Conservation (phyloP, 1,140 invertebrate genomes). For the Rhyacophila brunnea region DNA sequence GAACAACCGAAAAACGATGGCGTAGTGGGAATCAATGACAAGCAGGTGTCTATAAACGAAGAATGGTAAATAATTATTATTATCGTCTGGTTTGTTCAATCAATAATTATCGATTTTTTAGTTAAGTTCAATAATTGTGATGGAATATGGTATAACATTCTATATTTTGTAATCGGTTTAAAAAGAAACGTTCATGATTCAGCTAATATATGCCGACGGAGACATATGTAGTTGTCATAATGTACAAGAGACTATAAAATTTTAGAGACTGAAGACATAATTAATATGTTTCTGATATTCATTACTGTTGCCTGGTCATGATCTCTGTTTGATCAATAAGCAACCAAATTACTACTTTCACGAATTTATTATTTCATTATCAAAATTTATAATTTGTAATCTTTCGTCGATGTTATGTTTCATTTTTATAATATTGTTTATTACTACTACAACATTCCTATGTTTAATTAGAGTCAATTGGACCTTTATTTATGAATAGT, state of each 20-base stretch:
- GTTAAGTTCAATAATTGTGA: not conserved
- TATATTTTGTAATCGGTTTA: not conserved
- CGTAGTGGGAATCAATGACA: not conserved
- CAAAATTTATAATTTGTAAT: too few species aligned
- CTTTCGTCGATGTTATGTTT: too few species aligned
- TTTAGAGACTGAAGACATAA: conserved; percentile 3
- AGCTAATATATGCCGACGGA: not conserved
- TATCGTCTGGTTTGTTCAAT: not conserved
- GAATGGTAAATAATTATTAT: too few species aligned
- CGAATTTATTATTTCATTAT: too few species aligned
- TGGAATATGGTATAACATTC: not conserved
- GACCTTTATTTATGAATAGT: too few species aligned
- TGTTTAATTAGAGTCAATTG: too few species aligned
- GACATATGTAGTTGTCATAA: not conserved
- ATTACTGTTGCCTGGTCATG: not conserved
- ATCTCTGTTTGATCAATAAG: too few species aligned
- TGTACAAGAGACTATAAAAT: conserved; percentile 4
- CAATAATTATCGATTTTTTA: not conserved
- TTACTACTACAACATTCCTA: too few species aligned
- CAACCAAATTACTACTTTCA: too few species aligned
- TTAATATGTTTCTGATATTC: conserved; percentile 7
- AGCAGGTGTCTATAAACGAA: too few species aligned
- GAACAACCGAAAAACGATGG: not conserved
- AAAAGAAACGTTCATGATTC: not conserved
- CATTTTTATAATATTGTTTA: too few species aligned